Evolutionary conservation across 30 jellyfish, hydroid and myxozoan genomes (phyloP).

Genomic region (Cassiopea xamachana): DNA sequence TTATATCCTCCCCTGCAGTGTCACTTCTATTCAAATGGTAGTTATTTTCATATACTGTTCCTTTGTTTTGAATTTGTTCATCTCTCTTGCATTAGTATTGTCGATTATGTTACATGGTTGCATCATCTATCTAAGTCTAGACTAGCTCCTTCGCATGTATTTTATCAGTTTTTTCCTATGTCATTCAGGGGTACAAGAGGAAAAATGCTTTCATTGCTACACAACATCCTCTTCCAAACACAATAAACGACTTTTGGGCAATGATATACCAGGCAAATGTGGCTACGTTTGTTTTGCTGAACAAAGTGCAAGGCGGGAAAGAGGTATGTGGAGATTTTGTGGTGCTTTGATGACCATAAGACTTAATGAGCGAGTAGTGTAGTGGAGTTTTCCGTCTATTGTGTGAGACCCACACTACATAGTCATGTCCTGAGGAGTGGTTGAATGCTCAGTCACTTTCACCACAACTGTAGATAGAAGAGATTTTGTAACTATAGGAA

Average conservation of each 20-base stretch:
- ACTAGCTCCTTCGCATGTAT: neutral
- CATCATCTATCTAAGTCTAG: neutral
- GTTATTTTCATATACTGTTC: too few species aligned
- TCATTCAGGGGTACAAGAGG: conserved; percentile 82
- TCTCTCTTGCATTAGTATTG: too few species aligned
- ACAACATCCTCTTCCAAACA: conserved; percentile 83
- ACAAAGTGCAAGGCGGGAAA: conserved; percentile 32
- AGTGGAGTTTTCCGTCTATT: too few species aligned
- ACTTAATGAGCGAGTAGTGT: neutral
- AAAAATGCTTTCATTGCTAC: conserved; percentile 90
- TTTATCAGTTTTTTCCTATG: neutral
- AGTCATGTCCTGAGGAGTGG: too few species aligned
- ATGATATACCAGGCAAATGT: conserved; percentile 77
- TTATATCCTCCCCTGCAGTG: too few species aligned
- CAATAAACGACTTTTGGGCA: conserved; percentile 88
- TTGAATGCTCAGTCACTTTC: too few species aligned
- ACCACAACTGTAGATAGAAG: too few species aligned
- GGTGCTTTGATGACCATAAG: neutral
- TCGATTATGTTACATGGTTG: neutral
- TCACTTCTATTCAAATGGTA: too few species aligned
- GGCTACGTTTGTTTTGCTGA: conserved; percentile 78
- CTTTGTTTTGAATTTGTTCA: too few species aligned
- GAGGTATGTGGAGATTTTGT: conserved; percentile 48
- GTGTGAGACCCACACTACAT: too few species aligned
- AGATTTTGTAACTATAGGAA: too few species aligned